Conservation (phyloP, 2,797 vertebrate species). For the Alauda arvensis region DNA sequence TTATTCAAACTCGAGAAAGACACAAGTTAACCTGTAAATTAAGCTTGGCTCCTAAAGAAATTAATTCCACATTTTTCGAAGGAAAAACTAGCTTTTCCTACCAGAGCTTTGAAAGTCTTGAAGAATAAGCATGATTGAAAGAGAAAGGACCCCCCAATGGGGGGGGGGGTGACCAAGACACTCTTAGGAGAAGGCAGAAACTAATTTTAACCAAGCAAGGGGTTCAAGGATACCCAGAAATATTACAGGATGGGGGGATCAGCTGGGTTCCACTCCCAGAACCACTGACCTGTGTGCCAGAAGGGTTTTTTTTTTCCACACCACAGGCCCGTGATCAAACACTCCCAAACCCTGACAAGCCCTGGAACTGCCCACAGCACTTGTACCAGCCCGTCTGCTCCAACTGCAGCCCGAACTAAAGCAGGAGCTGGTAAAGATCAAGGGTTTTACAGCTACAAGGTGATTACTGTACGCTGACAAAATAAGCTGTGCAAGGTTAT, state of each 20-base stretch:
- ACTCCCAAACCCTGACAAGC: neutral
- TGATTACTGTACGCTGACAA: neutral
- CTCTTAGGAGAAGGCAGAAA: neutral
- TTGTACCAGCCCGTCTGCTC: neutral
- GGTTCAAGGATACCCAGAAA: neutral
- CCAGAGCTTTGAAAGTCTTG: neutral
- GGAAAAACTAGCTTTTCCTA: neutral
- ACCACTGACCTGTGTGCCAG: neutral
- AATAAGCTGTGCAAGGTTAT: conserved; percentile 18
- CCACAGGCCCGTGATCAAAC: neutral
- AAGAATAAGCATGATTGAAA: neutral
- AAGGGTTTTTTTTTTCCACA: neutral
- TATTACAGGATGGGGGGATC: fast-evolving
- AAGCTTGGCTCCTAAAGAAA: neutral
- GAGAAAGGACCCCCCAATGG: neutral
- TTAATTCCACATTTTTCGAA: neutral
- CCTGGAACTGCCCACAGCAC: neutral
- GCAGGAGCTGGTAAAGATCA: neutral
- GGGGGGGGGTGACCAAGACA: neutral
- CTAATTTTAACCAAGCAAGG: neutral
- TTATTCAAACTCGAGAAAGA: neutral
- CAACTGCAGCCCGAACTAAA: neutral
- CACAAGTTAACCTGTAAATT: neutral
- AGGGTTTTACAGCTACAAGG: neutral
- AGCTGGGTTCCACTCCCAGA: neutral